Evolutionary conservation across 2,113 vertebrate species (phyloP).

Genomic region (Cheilinus undulatus): DNA sequence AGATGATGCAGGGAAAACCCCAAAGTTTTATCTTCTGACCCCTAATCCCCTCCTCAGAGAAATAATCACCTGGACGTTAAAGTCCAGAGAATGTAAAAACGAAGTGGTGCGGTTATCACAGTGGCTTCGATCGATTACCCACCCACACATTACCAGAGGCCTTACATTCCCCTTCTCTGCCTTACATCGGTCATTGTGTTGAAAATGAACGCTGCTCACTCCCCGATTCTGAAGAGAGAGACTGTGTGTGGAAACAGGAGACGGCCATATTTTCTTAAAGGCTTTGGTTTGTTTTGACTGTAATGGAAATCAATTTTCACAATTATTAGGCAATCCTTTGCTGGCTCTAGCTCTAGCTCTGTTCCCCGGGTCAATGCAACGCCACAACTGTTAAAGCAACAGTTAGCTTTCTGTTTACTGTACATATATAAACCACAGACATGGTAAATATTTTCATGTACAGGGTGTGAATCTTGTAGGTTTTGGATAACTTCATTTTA

Average conservation of each 20-base stretch:
- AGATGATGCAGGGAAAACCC: constrained; percentile 27
- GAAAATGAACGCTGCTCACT: constrained; percentile 21
- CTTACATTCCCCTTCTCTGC: constrained; percentile 68
- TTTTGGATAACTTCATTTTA: constrained; percentile 86
- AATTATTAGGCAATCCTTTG: constrained; percentile 27
- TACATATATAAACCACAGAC: constrained; percentile 70
- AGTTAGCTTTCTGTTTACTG: constrained; percentile 72
- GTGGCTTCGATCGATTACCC: constrained; percentile 39
- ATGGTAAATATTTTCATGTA: constrained; percentile 85
- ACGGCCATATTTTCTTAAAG: constrained; percentile 62
- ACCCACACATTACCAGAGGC: constrained; percentile 63
- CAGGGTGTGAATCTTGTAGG: constrained; percentile 88
- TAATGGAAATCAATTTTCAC: constrained; percentile 32
- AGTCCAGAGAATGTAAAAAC: constrained; percentile 59
- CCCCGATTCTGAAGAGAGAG: constrained; percentile 1
- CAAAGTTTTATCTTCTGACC: constrained; percentile 23
- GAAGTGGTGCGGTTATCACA: constrained; percentile 50
- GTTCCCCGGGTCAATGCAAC: constrained; percentile 19
- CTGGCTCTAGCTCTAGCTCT: constrained; percentile 17
- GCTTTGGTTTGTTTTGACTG: constrained; percentile 44
- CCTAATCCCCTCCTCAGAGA: constrained; percentile 22
- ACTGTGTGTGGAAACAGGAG: constrained; percentile 35
- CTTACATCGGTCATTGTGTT: constrained; percentile 60
- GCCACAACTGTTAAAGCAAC: constrained; percentile 36
- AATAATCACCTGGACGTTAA: constrained; percentile 31